Evolutionary conservation across 2,888 invertebrate species (phyloP), one percentile per base, ranked within the genome.

Genomic region (Taphrorychus bicolor): DNA sequence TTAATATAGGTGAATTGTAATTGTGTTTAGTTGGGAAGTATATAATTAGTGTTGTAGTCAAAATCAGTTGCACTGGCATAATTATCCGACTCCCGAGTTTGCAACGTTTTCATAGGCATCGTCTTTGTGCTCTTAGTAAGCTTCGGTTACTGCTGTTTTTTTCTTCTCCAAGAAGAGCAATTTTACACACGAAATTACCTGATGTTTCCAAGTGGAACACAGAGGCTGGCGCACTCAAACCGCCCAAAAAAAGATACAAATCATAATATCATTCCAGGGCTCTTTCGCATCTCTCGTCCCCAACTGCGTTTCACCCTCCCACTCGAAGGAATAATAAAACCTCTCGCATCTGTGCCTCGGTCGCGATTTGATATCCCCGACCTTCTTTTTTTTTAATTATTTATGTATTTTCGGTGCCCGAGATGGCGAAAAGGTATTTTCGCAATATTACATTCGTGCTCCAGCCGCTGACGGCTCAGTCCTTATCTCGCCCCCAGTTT

Each of bases 361-460:
- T 58, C 40, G 18, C 58, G 21, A 49, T 60, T 60, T 60, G 23
- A 52, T 60, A 60, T 60, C 40, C 51, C 40, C 52, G 32, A 60
- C 60, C 60, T 64, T 56, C 21, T 70, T 67, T 14, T 51, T 51
- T 16, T 19, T 51, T 51, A 21, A 16, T 51, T 51, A 16, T 51
- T 51, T 21, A 16, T 45, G 45, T 71, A 73, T 72, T 72, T 72
- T 71, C 71, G 23, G 58, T 58, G 62, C 64, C 58, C 54, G 59
- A 71, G 70, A 67, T 73, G 70, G 71, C 72, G 73, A 73, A 71
- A 73, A 73, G 73, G 73, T 73, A 73, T 73, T 73, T 72, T 70
- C 22, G 69, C 63, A 72, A 72, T 71, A 72, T 72, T 69, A 70
- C 72, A 72, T 72, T 72, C 70, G 70, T 59, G 67, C 67, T 42